phyloP scores from a whole-genome alignment of 2,888 invertebrate species.

The Folsomia manolachei region DNA sequence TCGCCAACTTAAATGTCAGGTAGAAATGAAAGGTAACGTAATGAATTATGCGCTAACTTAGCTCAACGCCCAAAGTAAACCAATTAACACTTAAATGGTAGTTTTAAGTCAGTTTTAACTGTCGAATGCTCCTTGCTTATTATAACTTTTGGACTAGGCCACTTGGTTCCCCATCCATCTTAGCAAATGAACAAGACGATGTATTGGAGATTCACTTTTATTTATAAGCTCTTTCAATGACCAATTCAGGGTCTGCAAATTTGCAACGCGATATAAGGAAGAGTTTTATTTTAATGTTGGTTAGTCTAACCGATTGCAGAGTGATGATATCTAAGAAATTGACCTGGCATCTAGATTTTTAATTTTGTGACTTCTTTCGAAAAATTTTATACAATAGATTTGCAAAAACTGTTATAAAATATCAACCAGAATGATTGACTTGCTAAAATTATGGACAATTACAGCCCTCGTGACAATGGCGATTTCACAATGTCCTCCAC shows the following conservation, averaged over 20 bases:
- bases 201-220: background rate
- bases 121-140: background rate
- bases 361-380: no score
- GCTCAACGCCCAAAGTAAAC: background rate
- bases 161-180: background rate
- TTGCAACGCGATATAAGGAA: background rate
- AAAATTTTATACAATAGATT: no score
- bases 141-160: background rate
- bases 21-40: background rate
- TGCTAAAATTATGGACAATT: background rate
- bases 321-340: no score
- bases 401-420: no score
- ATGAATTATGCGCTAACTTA: background rate
- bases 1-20: no score
- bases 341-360: no score
- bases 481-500: constrained; percentile 22
- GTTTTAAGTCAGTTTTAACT: constrained; percentile 27
- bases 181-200: background rate
- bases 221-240: constrained; percentile 1
- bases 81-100: constrained; percentile 40
- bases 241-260: background rate
- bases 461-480: background rate
- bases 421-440: no score
- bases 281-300: background rate
- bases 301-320: no score